Conservation (phyloP, 1,140 invertebrate genomes). For the Philaenus spumarius region DNA sequence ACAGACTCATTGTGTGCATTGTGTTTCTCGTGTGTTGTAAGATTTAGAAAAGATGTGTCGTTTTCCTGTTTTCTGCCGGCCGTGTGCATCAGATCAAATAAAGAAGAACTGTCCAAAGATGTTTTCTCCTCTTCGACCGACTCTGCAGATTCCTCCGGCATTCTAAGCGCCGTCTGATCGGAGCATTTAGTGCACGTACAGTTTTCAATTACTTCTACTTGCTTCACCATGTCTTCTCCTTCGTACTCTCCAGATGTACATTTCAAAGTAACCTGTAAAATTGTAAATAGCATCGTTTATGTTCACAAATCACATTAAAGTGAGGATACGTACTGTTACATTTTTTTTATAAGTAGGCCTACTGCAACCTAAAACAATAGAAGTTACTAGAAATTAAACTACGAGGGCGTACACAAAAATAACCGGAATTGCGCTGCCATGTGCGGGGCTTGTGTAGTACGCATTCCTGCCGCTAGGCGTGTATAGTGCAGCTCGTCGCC, state of each 20-base stretch:
- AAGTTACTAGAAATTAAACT: too few relatives aligned
- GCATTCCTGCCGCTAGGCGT: too few relatives aligned
- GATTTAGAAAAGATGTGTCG: neutral
- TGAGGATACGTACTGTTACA: too few relatives aligned
- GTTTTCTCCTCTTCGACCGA: neutral
- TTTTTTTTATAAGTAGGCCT: too few relatives aligned
- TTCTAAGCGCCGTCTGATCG: slow-evolving; percentile 25
- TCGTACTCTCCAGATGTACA: slow-evolving; percentile 42
- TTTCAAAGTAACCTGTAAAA: slow-evolving; percentile 48
- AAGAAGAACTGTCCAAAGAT: neutral
- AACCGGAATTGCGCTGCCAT: too few relatives aligned
- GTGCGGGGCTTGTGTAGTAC: too few relatives aligned
- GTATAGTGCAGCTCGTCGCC: too few relatives aligned
- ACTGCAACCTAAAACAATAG: too few relatives aligned
- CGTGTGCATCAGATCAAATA: slow-evolving; percentile 11
- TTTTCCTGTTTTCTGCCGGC: neutral
- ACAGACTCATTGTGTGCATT: slow-evolving; percentile 4
- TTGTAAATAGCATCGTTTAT: too few relatives aligned
- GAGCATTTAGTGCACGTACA: slow-evolving; percentile 54
- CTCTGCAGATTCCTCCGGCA: neutral
- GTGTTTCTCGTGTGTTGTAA: neutral
- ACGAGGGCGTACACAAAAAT: too few relatives aligned
- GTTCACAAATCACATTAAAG: too few relatives aligned
- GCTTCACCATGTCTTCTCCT: slow-evolving; percentile 48
- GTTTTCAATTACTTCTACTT: slow-evolving; percentile 55